Base-by-base conservation (phyloP, 1,140 invertebrate species). In the Caenorhabditis latens region DNA sequence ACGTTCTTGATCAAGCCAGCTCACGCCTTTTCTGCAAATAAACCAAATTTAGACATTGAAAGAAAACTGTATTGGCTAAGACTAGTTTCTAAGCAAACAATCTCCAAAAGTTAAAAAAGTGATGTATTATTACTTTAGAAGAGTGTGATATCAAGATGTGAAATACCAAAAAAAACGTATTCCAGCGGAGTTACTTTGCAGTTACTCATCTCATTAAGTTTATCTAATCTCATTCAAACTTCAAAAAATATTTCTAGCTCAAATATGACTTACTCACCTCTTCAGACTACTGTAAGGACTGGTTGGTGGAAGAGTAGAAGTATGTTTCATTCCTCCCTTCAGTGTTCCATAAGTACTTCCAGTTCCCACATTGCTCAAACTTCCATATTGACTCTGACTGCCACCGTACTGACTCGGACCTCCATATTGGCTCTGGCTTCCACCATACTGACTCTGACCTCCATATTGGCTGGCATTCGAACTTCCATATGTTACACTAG, bases 1-100 rank as follows among this genome's bases (percentile, higher is more conserved):
- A 32, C 86, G 86, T 58, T 86, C 86, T 61, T 86, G 86, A 86
- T 86, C 86, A 21, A 86, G 75, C 86, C 86, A 86, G 48, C 75
- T 83, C 46, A 86, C 86, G 32, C 86, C 86, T 75, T 86, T 86
- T 84, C 86, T 71, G 75, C 75, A 79, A 83, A 83, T 57, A 79
- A 24, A 83, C 32, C 16, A 53, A 0, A 40, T 83, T 83, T 58
- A 43, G 57, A n/a, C 4, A 57, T 6, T 48, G 13, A 16, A 50
- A 55, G 53, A 16, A 71, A 61, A 32, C 2, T 32, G 2, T 32
- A 32, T 48, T 13, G 2, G 2, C 63, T 65, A 11, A 4, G 14
- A 65, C 63, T 24, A n/a, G 40, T 82, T 48, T 55, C 13, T 82
- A 42, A 48, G 46, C n/a, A 48, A 82, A 55, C n/a, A 63, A 40